Conservation (phyloP, 2,797 vertebrate genomes). For the Falco biarmicus region DNA sequence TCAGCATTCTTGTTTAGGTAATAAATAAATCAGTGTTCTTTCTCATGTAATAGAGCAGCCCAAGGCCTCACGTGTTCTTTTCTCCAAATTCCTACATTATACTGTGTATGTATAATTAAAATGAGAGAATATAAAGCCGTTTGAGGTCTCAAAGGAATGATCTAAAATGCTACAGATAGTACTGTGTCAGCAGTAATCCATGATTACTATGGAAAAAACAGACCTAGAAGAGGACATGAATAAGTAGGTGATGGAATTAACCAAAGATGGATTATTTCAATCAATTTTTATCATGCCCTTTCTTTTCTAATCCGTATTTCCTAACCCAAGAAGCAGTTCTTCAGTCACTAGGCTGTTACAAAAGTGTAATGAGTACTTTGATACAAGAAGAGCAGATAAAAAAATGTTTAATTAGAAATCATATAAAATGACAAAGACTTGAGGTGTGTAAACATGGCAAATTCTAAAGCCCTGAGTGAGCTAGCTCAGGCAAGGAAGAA, state of each 20-base stretch:
- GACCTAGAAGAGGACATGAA: not conserved
- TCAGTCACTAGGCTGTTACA: not conserved
- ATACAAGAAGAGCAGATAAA: not conserved
- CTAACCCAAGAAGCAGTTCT: not conserved
- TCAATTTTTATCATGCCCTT: not conserved
- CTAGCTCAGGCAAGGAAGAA: not conserved
- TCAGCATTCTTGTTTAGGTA: not conserved
- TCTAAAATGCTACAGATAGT: conserved; percentile 34
- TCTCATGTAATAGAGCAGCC: not conserved
- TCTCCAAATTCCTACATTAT: not conserved
- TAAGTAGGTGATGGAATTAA: not conserved
- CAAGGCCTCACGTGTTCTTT: not conserved
- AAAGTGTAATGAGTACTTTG: not conserved
- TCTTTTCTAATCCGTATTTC: conserved; percentile 4
- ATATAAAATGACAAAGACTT: not conserved
- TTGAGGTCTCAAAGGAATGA: not conserved
- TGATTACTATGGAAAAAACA: conserved; percentile 14
- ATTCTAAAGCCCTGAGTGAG: not conserved
- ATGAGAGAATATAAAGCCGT: not conserved
- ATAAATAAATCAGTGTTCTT: not conserved
- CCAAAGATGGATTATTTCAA: conserved; percentile 9
- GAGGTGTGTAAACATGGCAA: not conserved
- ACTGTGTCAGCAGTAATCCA: conserved; percentile 26
- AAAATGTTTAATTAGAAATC: not conserved
- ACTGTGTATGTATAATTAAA: conserved; percentile 1